Percentiles rank a stretch among this genome's conserved stretches.
Conservation (phyloP, 2,113 vertebrate species). For the Paradisaea rubra region DNA sequence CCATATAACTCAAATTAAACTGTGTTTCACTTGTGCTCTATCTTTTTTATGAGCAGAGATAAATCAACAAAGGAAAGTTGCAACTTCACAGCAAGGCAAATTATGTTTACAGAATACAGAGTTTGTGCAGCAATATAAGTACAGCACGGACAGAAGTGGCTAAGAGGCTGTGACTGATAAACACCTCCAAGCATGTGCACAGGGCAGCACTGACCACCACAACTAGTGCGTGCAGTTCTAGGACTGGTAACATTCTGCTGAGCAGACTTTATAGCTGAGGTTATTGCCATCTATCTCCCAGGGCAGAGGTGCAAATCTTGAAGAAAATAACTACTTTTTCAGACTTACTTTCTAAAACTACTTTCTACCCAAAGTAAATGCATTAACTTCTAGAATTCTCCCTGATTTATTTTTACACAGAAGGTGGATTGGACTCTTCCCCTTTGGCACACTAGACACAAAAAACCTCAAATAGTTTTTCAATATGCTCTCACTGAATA, state of each 20-base stretch:
- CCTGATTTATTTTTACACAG: neutral
- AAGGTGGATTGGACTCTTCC: neutral
- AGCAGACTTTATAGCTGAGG: neutral
- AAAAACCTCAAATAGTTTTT: neutral
- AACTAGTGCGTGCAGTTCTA: fast-evolving
- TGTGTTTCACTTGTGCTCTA: neutral
- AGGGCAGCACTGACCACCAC: fast-evolving
- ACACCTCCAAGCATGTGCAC: neutral
- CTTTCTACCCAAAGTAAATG: neutral
- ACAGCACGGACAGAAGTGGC: neutral
- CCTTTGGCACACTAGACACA: neutral
- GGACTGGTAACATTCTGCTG: neutral
- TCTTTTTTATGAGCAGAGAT: neutral
- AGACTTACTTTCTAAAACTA: neutral
- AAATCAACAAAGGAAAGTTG: neutral
- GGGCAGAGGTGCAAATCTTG: neutral
- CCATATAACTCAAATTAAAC: neutral
- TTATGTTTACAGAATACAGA: neutral
- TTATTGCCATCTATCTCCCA: neutral
- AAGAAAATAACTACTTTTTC: neutral
- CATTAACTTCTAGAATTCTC: neutral
- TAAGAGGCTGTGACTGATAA: neutral
- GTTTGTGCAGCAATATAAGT: neutral
- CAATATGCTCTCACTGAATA: neutral
- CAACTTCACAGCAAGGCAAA: neutral